Base-by-base conservation (phyloP, 2,888 invertebrate genomes). In the Conops quadrifasciatus region DNA sequence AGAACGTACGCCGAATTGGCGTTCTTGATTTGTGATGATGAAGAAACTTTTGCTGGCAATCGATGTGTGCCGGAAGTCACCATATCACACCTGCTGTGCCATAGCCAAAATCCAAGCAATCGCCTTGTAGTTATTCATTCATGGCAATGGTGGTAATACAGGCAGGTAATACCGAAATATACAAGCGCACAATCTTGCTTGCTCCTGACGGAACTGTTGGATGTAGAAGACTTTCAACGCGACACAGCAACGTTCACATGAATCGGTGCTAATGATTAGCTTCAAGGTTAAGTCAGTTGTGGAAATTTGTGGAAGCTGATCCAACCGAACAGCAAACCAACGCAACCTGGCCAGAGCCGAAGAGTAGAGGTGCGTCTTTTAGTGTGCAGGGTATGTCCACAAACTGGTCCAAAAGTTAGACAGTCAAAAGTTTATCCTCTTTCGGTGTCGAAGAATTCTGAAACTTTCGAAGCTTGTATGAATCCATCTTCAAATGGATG, bases 241-340 rank as follows among this genome's bases (percentile, higher is more conserved):
- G 53, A 58, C 26, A 28, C 26, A 58, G 9, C 4, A 36, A 26
- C 16, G 26, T 24, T 24, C 24, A 9, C 24, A 24, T 24, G 24
- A 58, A 58, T 15, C 28, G 28, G 26, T 58, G 1, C 15, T 21
- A 56, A 26, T 56, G 56, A 56, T 66, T 66, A 53, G 66, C 30
- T 21, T 28, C 19, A n/a, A 19, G 43, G 28, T 56, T 24, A 19
- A 47, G 47, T 21, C 47, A 67, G 67, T 67, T 67, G 67, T 49
- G 36, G 21, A 47, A 30, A 49, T 63, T 63, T 47, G 11, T 45
- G 13, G 16, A 24, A 28, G 45, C 21, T 47, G 26, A 19, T 9
- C 24, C 36, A 36, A 36, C 36, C 36, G 9, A 36, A 36, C 36
- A 36, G 36, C 36, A 36, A 36, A 7, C 36, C 36, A 36, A 4